phyloP scores from a whole-genome alignment of 2,113 vertebrate genomes.

The Marmota flaviventris region DNA sequence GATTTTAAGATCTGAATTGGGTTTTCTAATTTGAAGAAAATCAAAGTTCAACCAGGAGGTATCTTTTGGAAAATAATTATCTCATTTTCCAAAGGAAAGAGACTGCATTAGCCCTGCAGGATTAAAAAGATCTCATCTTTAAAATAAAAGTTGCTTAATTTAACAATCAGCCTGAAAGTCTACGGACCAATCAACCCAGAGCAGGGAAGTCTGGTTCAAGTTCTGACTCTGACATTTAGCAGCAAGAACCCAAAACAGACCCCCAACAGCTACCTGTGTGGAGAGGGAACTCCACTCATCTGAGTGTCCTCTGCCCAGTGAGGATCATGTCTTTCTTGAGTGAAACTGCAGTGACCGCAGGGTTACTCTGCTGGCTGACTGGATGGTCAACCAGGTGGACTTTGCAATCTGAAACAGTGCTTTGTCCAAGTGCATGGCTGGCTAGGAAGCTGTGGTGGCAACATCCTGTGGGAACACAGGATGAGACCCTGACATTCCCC shows the following conservation, averaged over 20 bases:
- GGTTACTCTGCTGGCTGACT: fast-evolving
- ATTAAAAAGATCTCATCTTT: neutral
- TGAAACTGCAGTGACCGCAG: neutral
- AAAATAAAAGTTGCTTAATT: neutral
- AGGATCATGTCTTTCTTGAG: fast-evolving
- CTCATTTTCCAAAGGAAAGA: neutral
- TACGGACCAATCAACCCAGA: no score
- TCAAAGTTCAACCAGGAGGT: neutral
- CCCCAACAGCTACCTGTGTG: neutral
- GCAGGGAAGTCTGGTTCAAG: no score
- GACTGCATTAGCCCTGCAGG: neutral
- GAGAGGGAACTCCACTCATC: neutral
- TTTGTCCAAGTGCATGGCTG: neutral
- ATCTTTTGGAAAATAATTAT: neutral
- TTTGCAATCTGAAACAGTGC: neutral
- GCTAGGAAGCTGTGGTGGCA: neutral
- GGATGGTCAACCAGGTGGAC: fast-evolving
- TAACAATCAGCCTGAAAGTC: neutral
- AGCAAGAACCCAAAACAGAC: neutral
- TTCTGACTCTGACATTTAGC: neutral
- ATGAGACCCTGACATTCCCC: no score
- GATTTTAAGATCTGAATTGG: conserved; percentile 25
- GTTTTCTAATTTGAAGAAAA: conserved; percentile 5
- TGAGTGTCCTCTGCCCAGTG: neutral
- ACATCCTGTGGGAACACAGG: neutral